These are phyloP conservation scores for Morbakka virulenta DNA, from an alignment of 30 jellyfish, hydroid and myxozoan genomes.

Conservation along the genomic window DNA sequence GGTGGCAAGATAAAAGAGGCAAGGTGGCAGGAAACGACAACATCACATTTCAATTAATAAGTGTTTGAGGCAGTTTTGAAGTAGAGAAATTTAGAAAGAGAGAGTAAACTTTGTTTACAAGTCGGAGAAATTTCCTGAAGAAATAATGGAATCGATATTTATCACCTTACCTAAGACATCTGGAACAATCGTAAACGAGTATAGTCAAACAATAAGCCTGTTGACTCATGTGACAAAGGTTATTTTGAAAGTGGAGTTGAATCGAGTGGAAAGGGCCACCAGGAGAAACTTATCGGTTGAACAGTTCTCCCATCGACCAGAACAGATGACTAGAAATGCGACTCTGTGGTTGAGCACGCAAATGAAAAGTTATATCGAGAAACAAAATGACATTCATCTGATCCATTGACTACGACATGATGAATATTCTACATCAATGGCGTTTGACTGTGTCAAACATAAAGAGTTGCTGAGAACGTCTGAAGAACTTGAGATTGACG, in stretches of 20 bases:
- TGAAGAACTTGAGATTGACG: too few species aligned
- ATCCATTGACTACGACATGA: too few species aligned
- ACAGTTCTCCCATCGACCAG: constrained; percentile 10
- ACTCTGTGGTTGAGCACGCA: too few species aligned
- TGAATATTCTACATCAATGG: too few species aligned
- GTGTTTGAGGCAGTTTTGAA: not conserved
- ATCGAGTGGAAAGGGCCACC: not conserved
- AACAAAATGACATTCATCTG: too few species aligned
- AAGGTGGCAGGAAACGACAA: constrained; percentile 5
- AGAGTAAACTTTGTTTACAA: not conserved
- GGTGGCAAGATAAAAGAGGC: constrained; percentile 2
- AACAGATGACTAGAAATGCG: too few species aligned
- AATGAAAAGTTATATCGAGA: too few species aligned
- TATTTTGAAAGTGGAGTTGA: not conserved
- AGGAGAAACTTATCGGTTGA: constrained; percentile 9
- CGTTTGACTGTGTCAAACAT: constrained; percentile 23
- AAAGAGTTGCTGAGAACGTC: too few species aligned
- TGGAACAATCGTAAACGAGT: not conserved
- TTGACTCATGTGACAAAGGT: not conserved
- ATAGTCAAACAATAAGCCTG: not conserved
- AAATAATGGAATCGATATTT: constrained; percentile 11
- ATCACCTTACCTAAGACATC: not conserved
- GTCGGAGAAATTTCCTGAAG: too few species aligned
- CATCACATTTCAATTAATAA: not conserved
- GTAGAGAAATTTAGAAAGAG: not conserved